phyloP scores from a whole-genome alignment of 2,888 invertebrate genomes.

The Luffia ferchaultella region DNA sequence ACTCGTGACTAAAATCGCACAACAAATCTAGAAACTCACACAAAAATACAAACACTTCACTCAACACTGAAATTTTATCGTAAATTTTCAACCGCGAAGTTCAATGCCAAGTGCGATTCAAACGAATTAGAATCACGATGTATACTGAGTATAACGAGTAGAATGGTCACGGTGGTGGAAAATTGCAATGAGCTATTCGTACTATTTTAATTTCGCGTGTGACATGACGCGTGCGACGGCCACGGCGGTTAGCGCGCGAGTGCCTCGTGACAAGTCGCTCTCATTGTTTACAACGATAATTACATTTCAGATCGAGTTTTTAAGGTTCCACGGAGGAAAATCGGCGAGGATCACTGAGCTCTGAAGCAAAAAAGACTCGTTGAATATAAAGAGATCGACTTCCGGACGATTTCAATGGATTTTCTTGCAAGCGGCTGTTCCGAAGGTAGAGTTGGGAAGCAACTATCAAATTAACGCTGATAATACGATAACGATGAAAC shows the following conservation, averaged over 20 bases:
- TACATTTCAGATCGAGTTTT: conserved; percentile 55
- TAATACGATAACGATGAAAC: too few relatives aligned
- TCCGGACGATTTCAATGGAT: neutral
- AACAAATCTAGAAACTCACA: neutral
- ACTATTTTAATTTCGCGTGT: neutral
- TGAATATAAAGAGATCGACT: neutral
- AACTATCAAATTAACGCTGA: too few relatives aligned
- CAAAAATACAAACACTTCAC: too few relatives aligned
- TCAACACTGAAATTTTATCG: too few relatives aligned
- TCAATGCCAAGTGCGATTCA: neutral
- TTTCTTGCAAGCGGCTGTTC: too few relatives aligned
- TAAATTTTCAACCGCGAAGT: too few relatives aligned
- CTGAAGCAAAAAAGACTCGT: neutral
- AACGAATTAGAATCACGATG: neutral
- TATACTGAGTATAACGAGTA: neutral
- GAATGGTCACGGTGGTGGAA: neutral
- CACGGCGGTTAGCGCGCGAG: conserved; percentile 52
- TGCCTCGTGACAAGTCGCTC: conserved; percentile 34
- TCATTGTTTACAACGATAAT: conserved; percentile 61
- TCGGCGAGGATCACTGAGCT: conserved; percentile 10
- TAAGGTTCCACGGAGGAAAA: conserved; percentile 53
- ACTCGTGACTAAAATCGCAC: conserved; percentile 21
- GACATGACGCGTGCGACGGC: conserved; percentile 38
- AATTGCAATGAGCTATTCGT: neutral
- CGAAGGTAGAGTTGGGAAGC: too few relatives aligned